phyloP scores from a whole-genome alignment of 2,113 vertebrate genomes.

The Lichenostomus cassidix region DNA sequence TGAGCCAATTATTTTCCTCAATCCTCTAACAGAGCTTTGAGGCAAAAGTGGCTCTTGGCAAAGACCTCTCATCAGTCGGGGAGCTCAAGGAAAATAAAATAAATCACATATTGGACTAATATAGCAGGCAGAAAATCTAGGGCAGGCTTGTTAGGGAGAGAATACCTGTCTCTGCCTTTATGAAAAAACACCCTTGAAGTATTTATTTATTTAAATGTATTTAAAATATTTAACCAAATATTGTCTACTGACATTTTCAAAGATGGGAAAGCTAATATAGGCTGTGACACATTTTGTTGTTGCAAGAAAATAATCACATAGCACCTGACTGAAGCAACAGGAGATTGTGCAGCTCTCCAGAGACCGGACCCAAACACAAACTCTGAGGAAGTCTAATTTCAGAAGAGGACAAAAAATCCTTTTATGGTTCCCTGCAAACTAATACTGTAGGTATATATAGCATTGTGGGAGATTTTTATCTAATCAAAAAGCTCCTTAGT shows the following conservation, averaged over 20 bases:
- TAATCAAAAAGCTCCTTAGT: constrained; percentile 8
- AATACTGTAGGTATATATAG: not conserved
- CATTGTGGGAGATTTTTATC: not conserved
- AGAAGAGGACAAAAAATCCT: not conserved
- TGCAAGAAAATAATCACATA: not conserved
- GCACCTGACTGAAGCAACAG: not conserved
- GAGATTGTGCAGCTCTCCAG: not conserved
- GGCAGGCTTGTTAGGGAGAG: not conserved
- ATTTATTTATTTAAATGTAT: constrained; percentile 57
- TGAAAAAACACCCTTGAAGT: constrained; percentile 15
- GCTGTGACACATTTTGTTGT: not conserved
- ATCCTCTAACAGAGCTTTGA: not conserved
- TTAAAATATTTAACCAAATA: constrained; percentile 57
- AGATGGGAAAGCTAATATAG: not conserved
- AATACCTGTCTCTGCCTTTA: constrained; percentile 19
- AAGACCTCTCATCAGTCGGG: not conserved
- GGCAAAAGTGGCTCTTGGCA: not conserved
- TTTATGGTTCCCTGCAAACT: not conserved
- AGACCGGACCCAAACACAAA: not conserved
- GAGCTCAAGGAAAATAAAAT: not conserved
- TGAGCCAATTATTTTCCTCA: constrained; percentile 17
- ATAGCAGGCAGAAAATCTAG: not conserved
- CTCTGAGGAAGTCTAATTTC: not conserved
- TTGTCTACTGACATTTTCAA: not conserved
- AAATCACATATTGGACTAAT: not conserved